Evolutionary conservation across 2,797 vertebrate species (phyloP).

Genomic region (Hapalemur alaotrensis): DNA sequence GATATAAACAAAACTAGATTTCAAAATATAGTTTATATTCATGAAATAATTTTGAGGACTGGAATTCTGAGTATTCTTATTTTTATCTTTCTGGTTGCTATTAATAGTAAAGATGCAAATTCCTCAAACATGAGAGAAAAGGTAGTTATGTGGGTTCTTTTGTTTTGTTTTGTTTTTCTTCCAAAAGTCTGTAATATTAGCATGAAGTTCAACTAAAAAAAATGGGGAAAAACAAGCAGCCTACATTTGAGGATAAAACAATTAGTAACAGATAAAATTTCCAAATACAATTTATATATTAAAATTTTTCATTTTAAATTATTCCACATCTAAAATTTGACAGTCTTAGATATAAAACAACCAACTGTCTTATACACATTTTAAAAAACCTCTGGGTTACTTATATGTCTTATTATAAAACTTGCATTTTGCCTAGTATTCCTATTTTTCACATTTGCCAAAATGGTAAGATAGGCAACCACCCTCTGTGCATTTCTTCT

Average conservation of each 20-base stretch:
- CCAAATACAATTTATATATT: background rate
- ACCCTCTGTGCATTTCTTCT: background rate
- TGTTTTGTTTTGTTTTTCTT: background rate
- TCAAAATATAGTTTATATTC: background rate
- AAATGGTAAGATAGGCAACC: background rate
- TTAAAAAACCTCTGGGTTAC: background rate
- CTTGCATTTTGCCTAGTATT: background rate
- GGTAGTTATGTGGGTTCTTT: background rate
- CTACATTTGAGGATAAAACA: background rate
- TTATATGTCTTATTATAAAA: background rate
- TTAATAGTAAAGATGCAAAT: background rate
- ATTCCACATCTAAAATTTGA: background rate
- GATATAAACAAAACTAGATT: background rate
- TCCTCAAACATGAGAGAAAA: background rate
- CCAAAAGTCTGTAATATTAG: background rate
- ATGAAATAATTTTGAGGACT: background rate
- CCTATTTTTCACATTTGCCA: background rate
- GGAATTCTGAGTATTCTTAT: background rate
- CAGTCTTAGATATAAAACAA: background rate
- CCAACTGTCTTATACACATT: constrained; percentile 3
- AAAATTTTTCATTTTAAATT: background rate
- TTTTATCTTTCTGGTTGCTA: background rate
- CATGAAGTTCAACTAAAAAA: background rate
- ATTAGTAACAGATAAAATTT: background rate
- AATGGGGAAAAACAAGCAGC: background rate